Percentiles rank a stretch among this genome's conserved stretches.
phyloP scores from a whole-genome alignment of 1,140 invertebrate genomes.

The Mercenaria mercenaria region DNA sequence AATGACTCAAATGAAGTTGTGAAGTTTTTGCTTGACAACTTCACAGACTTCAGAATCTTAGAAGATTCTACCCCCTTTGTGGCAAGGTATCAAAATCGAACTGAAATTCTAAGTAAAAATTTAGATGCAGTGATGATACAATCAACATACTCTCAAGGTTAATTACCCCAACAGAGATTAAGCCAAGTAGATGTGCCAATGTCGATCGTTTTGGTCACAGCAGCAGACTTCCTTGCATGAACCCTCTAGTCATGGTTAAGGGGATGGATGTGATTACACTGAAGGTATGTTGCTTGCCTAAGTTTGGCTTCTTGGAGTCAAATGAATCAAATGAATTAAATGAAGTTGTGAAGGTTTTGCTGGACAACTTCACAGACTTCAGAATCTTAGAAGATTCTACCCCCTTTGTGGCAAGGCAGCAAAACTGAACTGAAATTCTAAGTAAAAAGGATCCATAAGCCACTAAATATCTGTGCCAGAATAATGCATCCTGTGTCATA shows the following conservation, averaged over 20 bases:
- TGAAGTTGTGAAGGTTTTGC: constrained; percentile 1
- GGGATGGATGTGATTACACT: constrained; percentile 2
- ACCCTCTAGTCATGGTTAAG: neutral
- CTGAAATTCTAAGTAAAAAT: no score
- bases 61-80: neutral
- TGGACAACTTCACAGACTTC: neutral
- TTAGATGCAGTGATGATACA: no score
- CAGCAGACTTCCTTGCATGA: neutral
- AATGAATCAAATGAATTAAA: neutral
- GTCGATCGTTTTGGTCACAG: neutral
- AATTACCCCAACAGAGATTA: no score
- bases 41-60: neutral
- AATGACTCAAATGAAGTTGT: constrained; percentile 19
- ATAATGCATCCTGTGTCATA: no score
- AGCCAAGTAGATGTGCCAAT: neutral
- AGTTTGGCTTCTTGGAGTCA: constrained; percentile 3
- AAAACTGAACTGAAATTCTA: no score
- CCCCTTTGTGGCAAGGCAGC: neutral
- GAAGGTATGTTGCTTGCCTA: neutral
- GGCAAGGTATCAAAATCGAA: neutral
- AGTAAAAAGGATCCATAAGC: no score
- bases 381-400: neutral
- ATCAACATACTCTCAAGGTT: no score
- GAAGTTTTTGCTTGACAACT: neutral
- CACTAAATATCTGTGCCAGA: no score